These are phyloP conservation scores for Uromys caudimaculatus DNA, from an alignment of 2,797 vertebrate genomes.

Conservation along the genomic window DNA sequence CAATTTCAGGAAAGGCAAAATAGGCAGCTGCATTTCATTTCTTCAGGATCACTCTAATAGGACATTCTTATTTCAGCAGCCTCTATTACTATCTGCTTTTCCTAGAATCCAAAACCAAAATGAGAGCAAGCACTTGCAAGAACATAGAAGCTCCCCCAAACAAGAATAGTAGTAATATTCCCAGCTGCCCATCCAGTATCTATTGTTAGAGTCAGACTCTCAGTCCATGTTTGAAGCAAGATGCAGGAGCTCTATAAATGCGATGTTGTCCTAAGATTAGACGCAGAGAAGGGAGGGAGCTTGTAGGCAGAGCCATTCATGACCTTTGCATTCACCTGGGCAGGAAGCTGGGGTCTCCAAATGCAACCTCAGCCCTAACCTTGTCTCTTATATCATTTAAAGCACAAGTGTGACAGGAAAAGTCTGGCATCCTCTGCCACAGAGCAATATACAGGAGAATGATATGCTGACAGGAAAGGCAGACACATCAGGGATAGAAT, in stretches of 20 bases:
- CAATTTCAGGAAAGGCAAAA: neutral
- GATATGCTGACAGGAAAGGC: neutral
- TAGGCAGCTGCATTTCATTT: neutral
- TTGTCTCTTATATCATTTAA: neutral
- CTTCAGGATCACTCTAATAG: neutral
- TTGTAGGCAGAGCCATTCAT: neutral
- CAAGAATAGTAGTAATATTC: neutral
- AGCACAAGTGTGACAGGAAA: neutral
- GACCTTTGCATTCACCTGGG: neutral
- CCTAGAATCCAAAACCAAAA: neutral
- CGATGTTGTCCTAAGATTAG: neutral
- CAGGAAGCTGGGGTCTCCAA: neutral
- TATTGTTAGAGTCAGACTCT: neutral
- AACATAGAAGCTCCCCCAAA: neutral
- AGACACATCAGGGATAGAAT: neutral
- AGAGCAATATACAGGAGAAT: neutral
- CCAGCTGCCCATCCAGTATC: neutral
- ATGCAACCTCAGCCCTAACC: neutral
- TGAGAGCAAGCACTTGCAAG: neutral
- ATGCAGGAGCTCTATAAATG: neutral
- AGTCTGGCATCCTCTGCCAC: neutral
- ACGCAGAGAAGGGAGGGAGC: neutral
- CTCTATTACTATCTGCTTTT: neutral
- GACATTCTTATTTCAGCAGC: neutral
- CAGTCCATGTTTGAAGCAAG: neutral